These are phyloP conservation scores for Hyla sarda DNA, from an alignment of 2,113 vertebrate species.

Conservation along the genomic window DNA sequence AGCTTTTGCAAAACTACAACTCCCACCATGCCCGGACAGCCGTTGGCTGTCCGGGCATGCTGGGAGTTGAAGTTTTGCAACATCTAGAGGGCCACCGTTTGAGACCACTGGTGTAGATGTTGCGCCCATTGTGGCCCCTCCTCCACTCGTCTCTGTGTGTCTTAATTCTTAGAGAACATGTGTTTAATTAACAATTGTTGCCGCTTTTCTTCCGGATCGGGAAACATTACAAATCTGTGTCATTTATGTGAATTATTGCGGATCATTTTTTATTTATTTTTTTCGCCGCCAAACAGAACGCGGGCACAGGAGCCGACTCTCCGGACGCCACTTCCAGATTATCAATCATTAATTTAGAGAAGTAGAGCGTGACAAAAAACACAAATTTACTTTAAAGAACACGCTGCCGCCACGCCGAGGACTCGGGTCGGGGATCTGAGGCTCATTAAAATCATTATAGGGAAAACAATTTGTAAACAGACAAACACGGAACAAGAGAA, in stretches of 20 bases:
- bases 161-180: not conserved
- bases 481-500: not conserved
- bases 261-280: not conserved
- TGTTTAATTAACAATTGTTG: not conserved
- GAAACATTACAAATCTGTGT: not conserved
- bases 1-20: no score
- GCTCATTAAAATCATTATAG: not conserved
- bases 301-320: not conserved
- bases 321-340: not conserved
- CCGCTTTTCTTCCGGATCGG: not conserved
- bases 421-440: not conserved
- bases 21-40: no score
- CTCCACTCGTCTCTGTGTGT: no score
- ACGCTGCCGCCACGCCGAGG: not conserved
- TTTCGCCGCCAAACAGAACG: not conserved
- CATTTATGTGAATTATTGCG: not conserved
- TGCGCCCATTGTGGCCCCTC: no score
- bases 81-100: no score
- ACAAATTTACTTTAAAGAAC: not conserved
- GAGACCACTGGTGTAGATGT: no score
- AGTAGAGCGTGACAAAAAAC: conserved; percentile 26
- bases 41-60: no score
- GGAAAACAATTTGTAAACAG: not conserved
- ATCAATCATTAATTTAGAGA: conserved; percentile 26
- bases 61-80: no score